A percentile compares a stretch with the other conserved stretches of the same genome.
Conservation (phyloP, 2,797 vertebrate species). For the Percopsis omiscomaycus region DNA sequence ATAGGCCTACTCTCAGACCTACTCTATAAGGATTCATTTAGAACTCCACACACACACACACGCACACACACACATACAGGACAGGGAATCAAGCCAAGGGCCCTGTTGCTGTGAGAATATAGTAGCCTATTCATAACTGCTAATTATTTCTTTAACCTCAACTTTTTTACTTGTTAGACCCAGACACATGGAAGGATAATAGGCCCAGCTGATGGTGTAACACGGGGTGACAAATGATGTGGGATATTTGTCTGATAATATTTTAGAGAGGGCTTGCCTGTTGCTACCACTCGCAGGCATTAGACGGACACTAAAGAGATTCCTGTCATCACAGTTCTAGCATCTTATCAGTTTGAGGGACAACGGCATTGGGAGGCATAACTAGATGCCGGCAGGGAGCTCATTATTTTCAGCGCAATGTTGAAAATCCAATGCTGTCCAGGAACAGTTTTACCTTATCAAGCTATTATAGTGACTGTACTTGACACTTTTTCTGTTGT, state of each 20-base stretch:
- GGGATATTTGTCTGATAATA: background rate
- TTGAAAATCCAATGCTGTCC: conserved; percentile 9
- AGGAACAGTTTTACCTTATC: background rate
- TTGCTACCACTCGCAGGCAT: conserved; percentile 1
- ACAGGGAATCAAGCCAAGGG: too few species aligned
- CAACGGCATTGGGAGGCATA: background rate
- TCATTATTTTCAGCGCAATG: conserved; percentile 10
- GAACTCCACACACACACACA: too few species aligned
- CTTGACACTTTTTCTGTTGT: background rate
- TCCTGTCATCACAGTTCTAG: background rate
- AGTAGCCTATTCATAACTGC: too few species aligned
- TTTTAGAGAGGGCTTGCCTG: background rate
- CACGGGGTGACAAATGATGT: conserved; percentile 1
- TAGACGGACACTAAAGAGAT: background rate
- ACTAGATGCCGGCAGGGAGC: conserved; percentile 4
- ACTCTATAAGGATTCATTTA: too few species aligned
- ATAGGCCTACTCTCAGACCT: too few species aligned
- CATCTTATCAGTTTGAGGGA: background rate
- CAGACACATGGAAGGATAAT: background rate
- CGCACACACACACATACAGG: too few species aligned
- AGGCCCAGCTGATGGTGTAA: background rate
- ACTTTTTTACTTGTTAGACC: too few species aligned
- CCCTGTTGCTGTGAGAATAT: too few species aligned
- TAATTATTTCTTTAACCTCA: too few species aligned
- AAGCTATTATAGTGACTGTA: too few species aligned